A percentile compares a stretch with the other conserved stretches of the same genome.
phyloP scores from a whole-genome alignment of 1,140 invertebrate genomes.

The Bombus breviceps region DNA sequence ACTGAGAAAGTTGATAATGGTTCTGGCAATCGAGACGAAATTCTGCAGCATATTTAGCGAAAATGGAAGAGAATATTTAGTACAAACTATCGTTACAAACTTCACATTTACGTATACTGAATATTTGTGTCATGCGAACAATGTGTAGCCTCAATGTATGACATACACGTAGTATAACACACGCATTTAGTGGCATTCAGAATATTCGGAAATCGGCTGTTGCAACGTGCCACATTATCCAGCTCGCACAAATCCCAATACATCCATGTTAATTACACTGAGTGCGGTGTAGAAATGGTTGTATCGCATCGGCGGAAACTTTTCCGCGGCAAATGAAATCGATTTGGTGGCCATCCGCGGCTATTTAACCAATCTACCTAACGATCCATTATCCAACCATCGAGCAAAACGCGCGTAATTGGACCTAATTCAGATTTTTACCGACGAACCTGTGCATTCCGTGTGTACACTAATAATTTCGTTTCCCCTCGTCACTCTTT shows the following conservation, averaged over 20 bases:
- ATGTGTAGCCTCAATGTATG: too few relatives aligned
- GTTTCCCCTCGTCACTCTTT: not conserved
- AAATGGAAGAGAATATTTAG: too few relatives aligned
- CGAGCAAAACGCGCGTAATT: slow-evolving; percentile 33
- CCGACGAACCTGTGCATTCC: not conserved
- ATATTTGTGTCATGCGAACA: too few relatives aligned
- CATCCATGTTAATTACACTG: not conserved
- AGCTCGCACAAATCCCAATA: not conserved
- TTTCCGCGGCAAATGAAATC: not conserved
- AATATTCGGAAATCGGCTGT: not conserved
- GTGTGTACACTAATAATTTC: slow-evolving; percentile 11
- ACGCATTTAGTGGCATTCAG: not conserved
- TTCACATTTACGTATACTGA: too few relatives aligned
- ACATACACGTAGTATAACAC: too few relatives aligned
- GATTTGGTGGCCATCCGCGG: not conserved
- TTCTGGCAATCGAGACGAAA: too few relatives aligned
- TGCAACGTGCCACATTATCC: not conserved
- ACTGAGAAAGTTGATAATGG: too few relatives aligned
- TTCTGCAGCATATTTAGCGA: too few relatives aligned
- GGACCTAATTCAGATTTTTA: slow-evolving; percentile 16
- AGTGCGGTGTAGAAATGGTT: not conserved
- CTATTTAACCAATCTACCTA: slow-evolving; percentile 1
- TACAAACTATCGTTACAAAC: too few relatives aligned
- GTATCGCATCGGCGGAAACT: not conserved
- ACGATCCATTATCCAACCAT: slow-evolving; percentile 13